Evolutionary conservation across 2,888 invertebrate species (phyloP).

Genomic region (Meliscaeva auricollis): DNA sequence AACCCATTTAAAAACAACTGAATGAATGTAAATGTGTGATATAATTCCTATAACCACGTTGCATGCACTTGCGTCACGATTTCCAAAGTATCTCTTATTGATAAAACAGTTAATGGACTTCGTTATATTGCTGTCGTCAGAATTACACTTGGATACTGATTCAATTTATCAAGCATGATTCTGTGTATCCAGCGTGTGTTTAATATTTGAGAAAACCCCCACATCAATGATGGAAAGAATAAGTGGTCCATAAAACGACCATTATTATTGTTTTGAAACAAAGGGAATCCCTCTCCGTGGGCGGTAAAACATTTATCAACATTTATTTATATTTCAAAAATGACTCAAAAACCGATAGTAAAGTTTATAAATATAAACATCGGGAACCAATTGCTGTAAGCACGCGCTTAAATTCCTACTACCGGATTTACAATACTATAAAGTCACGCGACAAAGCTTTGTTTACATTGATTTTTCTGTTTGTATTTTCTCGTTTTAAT

Average conservation of each 20-base stretch:
- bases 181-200: constrained; percentile 3
- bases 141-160: not conserved
- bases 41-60: constrained; percentile 8
- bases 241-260: not conserved
- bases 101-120: constrained; percentile 37
- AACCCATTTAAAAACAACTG: not conserved
- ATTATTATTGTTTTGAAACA: not conserved
- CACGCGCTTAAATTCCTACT: constrained; percentile 12
- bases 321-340: constrained; percentile 2
- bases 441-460: constrained; percentile 9
- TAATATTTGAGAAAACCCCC: constrained; percentile 28
- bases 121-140: constrained; percentile 26
- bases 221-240: not conserved
- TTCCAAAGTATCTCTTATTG: not conserved
- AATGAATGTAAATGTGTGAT: constrained; percentile 6
- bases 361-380: constrained; percentile 27
- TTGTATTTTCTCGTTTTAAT: constrained; percentile 8
- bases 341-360: constrained; percentile 41
- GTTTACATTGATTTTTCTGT: not conserved
- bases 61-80: constrained; percentile 19
- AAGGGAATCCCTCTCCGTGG: constrained; percentile 22
- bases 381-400: not conserved
- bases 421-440: not conserved
- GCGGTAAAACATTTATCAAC: not conserved
- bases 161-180: constrained; percentile 11